Evolutionary conservation across 1,140 invertebrate genomes (phyloP), one percentile per base, ranked within the genome.

Genomic region (Drosophila lini): DNA sequence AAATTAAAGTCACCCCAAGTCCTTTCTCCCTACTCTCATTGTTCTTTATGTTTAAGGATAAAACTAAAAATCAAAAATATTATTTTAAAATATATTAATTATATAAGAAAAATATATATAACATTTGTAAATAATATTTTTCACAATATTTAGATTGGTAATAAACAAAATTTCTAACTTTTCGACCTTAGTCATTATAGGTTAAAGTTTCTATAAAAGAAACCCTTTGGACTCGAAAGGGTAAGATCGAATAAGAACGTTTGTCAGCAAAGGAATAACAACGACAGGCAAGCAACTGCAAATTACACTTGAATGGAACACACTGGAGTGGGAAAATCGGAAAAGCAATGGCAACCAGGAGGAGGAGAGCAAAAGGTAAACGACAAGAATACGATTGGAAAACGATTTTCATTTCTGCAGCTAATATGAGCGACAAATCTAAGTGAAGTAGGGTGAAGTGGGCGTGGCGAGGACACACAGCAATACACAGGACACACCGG

Each of bases 321-420:
- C 48, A 42, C 40, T 55, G 52, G 41, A 80, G 19, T 52, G 50
- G 38, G 40, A n/a, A 44, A 71, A 55, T 55, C 15, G 42, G 40
- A 63, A 76, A 41, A 63, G 36, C 41, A 53, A 57, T 53, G 67
- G 41, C 45, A 78, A 44, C 60, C 63, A 25, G 31, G 56, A 56
- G 31, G 56, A 56, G 31, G 61, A 78, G 53, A 80, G 68, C 53
- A 80, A 89, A 84, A 81, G 84, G 83, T 80, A 88, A 81, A 78
- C 65, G 80, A 68, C 73, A 88, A 88, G 81, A 80, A 88, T 89
- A 86, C 74, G 81, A 89, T 89, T 89, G 78, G 80, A 89, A 89
- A 89, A 84, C 84, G 84, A 89, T 89, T 89, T 89, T 89, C 84
- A 89, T 89, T 89, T 89, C 84, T 84, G 84, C 84, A 89, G 84